phyloP scores from a whole-genome alignment of 2,797 vertebrate genomes.

The Lepilemur septentrionalis region DNA sequence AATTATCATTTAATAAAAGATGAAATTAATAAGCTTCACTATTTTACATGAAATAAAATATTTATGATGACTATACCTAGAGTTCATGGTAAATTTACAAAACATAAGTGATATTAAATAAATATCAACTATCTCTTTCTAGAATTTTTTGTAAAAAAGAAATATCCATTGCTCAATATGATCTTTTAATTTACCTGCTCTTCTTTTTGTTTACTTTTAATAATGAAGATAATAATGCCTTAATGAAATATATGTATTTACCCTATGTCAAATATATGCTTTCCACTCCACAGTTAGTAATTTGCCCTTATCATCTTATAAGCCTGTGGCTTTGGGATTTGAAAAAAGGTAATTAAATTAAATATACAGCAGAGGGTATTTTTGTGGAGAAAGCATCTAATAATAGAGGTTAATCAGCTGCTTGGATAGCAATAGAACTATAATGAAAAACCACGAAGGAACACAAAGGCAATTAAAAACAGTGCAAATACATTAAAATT shows the following conservation, averaged over 20 bases:
- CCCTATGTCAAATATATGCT: constrained; percentile 16
- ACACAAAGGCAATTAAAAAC: constrained; percentile 55
- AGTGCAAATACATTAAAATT: constrained; percentile 48
- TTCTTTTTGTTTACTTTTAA: constrained; percentile 50
- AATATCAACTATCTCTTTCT: neutral
- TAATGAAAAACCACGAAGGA: constrained; percentile 58
- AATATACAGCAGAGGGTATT: constrained; percentile 65
- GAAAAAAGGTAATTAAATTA: constrained; percentile 65
- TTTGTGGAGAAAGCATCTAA: constrained; percentile 62
- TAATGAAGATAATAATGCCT: constrained; percentile 25
- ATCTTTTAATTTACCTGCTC: constrained; percentile 29
- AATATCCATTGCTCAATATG: neutral
- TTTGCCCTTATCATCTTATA: constrained; percentile 60
- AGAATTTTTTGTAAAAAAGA: neutral
- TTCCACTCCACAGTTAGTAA: constrained; percentile 6
- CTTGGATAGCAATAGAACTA: constrained; percentile 57
- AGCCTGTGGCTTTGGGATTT: constrained; percentile 53
- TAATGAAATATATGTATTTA: neutral
- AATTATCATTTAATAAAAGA: neutral
- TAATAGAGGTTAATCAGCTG: constrained; percentile 76
- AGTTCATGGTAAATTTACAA: neutral
- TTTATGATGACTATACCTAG: neutral
- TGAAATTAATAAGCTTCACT: neutral
- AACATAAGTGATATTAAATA: neutral
- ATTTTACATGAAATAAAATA: neutral